Evolutionary conservation across 2,113 vertebrate genomes (phyloP), one percentile per base, ranked within the genome.

Genomic region (Phodopus roborovskii): DNA sequence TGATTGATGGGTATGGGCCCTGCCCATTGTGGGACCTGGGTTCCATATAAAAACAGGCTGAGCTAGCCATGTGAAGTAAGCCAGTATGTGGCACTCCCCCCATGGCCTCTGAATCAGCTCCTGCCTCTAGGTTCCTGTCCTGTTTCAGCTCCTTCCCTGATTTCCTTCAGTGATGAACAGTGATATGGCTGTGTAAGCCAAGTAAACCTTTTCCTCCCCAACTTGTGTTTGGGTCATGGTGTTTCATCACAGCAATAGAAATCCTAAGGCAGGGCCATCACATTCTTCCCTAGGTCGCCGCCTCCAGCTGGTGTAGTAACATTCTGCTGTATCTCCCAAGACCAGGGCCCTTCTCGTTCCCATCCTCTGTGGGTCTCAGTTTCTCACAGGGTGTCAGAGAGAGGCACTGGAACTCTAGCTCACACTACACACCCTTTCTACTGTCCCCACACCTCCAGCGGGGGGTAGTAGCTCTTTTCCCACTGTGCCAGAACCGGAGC

Each of bases 361-460:
- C 24, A 1, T 60, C 26, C 20, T 48, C 53, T 0, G 0, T 7
- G 1, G 13, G n/a, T 74, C 45, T n/a, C 56, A 2, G 60, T n/a
- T 48, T 79, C 39, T 71, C 71, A 79, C 4, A 53, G 60, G 45
- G 17, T 83, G 9, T 81, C n/a, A 1, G 48, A 50, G 62, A 87
- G 66, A 42, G 58, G 42, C 74, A 4, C 1, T 1, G 39, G 74
- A 60, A n/a, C 13, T 68, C 33, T 30, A 20, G 45, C 50, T 30
- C 50, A 73, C 36, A 1, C 48, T 1, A 0, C 39, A 16, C 7
- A 3, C 42, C 15, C 6, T 13, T 42, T 9, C n/a, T 36, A 5
- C 71, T 7, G 30, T n/a, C 22, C 50, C 71, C 56, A 4, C n/a
- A 15, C 28, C 3, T 39, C 33, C 15, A 2, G 24, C 10, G 0